phyloP scores from a whole-genome alignment of 2,888 invertebrate species.

The Ypsolopha sequella region DNA sequence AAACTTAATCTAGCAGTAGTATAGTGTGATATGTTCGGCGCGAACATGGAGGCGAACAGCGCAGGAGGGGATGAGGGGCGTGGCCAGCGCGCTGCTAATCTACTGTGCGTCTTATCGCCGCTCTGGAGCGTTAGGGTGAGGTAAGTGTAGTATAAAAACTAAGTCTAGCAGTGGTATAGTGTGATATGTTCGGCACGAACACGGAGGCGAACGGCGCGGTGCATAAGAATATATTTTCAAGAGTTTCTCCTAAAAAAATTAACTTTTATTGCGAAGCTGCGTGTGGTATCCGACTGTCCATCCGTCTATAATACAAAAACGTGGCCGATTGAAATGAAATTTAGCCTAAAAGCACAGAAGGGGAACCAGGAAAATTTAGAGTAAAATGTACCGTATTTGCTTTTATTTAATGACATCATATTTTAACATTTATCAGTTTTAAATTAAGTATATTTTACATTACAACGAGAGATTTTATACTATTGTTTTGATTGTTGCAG shows the following conservation, averaged over 20 bases:
- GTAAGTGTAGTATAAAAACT: constrained; percentile 51
- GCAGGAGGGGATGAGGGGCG: constrained; percentile 69
- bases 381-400: too few species aligned
- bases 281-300: too few species aligned
- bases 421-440: background rate
- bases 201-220: constrained; percentile 28
- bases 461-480: background rate
- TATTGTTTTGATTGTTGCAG: constrained; percentile 43
- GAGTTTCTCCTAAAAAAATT: too few species aligned
- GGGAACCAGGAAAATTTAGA: too few species aligned
- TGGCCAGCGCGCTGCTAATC: constrained; percentile 74
- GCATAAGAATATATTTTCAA: too few species aligned
- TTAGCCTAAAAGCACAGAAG: too few species aligned
- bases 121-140: constrained; percentile 84
- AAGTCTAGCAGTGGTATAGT: background rate
- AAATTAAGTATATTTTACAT: background rate
- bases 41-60: constrained; percentile 21
- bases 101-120: constrained; percentile 75
- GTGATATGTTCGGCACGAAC: constrained; percentile 12
- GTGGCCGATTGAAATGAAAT: too few species aligned
- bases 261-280: too few species aligned
- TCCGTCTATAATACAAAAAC: too few species aligned
- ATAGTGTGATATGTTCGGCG: constrained; percentile 7
- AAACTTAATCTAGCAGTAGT: constrained; percentile 1
- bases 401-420: too few species aligned